Base-by-base conservation (phyloP, 2,888 invertebrate species). In the Apamea crenata region DNA sequence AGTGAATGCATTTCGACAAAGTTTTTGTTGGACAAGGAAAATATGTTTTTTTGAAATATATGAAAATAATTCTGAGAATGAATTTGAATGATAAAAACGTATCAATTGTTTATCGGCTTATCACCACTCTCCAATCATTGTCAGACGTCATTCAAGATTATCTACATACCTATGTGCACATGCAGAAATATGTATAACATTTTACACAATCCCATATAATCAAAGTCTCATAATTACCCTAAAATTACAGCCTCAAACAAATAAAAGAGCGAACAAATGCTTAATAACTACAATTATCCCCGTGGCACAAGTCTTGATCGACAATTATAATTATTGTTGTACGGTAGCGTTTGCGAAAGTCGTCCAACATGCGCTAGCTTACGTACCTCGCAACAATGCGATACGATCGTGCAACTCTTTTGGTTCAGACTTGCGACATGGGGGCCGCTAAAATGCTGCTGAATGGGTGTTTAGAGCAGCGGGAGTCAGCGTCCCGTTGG, bases 331-430 rank as follows among this genome's bases (percentile, higher is more conserved):
- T n/a, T n/a, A 69, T 32, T 44, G 21, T 91, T 88, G 86, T 89
- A 90, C 82, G n/a, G 77, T 69, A 77, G 53, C 72, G 85, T 91
- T 94, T 93, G 92, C 92, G 92, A 93, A 94, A 94, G 90, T 85
- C 83, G 85, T 81, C 83, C 88, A 78, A 88, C 80, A 73, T 81
- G 85, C 65, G 83, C 80, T 82, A 86, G 87, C 88, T 87, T 88
- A 89, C 85, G 86, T 88, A 86, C 74, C 80, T 80, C 74, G 83
- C 84, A 90, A 91, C 91, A 91, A 91, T 90, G 77, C 78, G 83
- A 87, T 90, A 87, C 73, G 71, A 89, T 91, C 91, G 87, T 90
- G 91, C 89, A 91, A 91, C 90, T 87, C 88, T 90, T 88, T 78
- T 77, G 32, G 32, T 67, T 86, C 75, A 69, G 73, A 73, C 73